Evolutionary conservation across 1,140 invertebrate species (phyloP), one percentile per base, ranked within the genome.

Genomic region (Brachionus rubens): DNA sequence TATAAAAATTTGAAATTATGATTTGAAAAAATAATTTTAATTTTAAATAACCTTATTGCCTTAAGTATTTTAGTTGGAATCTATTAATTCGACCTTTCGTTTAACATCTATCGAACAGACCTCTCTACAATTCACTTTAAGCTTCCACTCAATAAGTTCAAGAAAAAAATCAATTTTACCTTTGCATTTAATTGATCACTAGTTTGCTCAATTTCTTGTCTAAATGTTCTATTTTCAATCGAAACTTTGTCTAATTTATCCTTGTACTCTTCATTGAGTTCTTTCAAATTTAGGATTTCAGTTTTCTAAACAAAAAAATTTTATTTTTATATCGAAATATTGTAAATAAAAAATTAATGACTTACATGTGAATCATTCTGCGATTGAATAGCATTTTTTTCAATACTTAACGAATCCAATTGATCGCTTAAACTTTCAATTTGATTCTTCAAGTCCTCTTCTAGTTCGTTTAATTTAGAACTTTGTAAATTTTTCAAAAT

Each of bases 281-380:
- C 24, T 5, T 65, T 46, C 9, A 65, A 2, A 36, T 41, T 28
- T 19, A 26, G 14, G 10, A 43, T 65, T 26, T 65, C 59, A 12
- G 2, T 43, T 43, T 43, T 65, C 40, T 43, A 24, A 24, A 59
- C n/a, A 30, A 0, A 19, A 40, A 7, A 36, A 4, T n/a, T 59
- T 3, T 33, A 59, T 33, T 33, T 36, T 1, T 33, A 33, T 33
- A n/a, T 16, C n/a, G 14, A 7, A 40, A 19, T 33, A 16, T 16
- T 16, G 16, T 19, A 59, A n/a, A 16, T 16, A 36, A 59, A 40
- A 12, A 16, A 33, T n/a, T 28, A 14, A 2, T 28, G 2, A 30
- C 9, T 59, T 59, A 59, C 54, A 33, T 59, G 30, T 16, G 19
- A 43, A 24, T 65, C 59, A 28, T 65, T 41, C 43, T 65, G 40